A percentile compares a stretch with the other conserved stretches of the same genome.
These are phyloP conservation scores for Cynodonichthys magdalenae DNA, from an alignment of 2,797 vertebrate species.

Conservation along the genomic window DNA sequence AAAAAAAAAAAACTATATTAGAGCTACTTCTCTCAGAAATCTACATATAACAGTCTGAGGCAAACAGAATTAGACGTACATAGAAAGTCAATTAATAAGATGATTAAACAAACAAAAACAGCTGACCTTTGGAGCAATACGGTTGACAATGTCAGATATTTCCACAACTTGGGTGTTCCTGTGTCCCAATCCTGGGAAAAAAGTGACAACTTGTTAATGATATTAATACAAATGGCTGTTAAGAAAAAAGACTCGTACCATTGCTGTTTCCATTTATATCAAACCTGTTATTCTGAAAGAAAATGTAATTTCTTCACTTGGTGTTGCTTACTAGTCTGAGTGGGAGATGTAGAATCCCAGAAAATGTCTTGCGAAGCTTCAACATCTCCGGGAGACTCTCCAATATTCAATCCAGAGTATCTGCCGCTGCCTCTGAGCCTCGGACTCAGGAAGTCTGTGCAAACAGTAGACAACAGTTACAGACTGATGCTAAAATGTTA, in stretches of 20 bases:
- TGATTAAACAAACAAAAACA: not conserved
- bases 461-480: slow-evolving; percentile 5
- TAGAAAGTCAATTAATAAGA: not conserved
- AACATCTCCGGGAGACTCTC: slow-evolving; percentile 86
- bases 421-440: slow-evolving; percentile 45
- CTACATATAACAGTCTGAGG: no score
- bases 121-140: slow-evolving; percentile 82
- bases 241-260: not conserved
- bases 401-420: slow-evolving; percentile 47
- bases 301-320: not conserved
- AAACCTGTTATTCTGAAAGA: no score
- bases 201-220: not conserved
- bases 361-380: slow-evolving; percentile 92
- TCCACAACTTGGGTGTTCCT: slow-evolving; percentile 65
- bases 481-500: not conserved
- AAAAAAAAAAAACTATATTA: slow-evolving; percentile 1
- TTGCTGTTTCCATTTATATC: no score
- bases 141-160: slow-evolving; percentile 83
- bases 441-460: slow-evolving; percentile 75
- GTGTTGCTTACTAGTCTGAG: slow-evolving; percentile 78
- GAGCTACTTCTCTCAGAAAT: no score
- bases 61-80: not conserved
- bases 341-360: slow-evolving; percentile 93
- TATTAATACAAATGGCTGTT: not conserved
- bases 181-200: slow-evolving; percentile 13